phyloP scores from a whole-genome alignment of 2,113 vertebrate species.

The Cavia porcellus region DNA sequence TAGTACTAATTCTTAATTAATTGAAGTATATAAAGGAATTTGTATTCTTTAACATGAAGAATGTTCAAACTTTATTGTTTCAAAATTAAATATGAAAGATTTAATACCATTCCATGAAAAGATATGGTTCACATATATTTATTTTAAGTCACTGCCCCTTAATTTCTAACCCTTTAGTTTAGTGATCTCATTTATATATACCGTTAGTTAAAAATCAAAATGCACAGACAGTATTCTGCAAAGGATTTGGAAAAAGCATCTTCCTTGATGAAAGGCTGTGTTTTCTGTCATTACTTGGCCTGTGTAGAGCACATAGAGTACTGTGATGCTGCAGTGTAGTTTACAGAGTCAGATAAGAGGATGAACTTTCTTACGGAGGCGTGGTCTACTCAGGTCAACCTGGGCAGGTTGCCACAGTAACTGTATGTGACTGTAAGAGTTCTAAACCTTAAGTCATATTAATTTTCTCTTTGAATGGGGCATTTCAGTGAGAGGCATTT shows the following conservation, averaged over 20 bases:
- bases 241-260: background rate
- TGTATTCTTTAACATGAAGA: background rate
- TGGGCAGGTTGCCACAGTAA: background rate
- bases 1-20: background rate
- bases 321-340: background rate
- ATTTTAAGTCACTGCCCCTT: background rate
- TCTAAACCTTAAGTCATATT: slow-evolving; percentile 16
- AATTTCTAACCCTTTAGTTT: background rate
- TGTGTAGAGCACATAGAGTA: background rate
- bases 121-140: background rate
- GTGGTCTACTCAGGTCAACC: background rate
- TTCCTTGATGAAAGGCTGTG: background rate
- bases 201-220: background rate
- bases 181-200: background rate
- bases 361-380: background rate
- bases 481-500: background rate
- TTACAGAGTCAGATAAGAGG: background rate
- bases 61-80: background rate
- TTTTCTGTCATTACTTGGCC: background rate
- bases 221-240: background rate
- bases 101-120: background rate
- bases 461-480: slow-evolving; percentile 17
- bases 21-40: background rate
- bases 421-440: background rate
- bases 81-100: background rate